Evolutionary conservation across 64 coral and sea anemone species (phyloP).

Genomic region (Actinia equina): DNA sequence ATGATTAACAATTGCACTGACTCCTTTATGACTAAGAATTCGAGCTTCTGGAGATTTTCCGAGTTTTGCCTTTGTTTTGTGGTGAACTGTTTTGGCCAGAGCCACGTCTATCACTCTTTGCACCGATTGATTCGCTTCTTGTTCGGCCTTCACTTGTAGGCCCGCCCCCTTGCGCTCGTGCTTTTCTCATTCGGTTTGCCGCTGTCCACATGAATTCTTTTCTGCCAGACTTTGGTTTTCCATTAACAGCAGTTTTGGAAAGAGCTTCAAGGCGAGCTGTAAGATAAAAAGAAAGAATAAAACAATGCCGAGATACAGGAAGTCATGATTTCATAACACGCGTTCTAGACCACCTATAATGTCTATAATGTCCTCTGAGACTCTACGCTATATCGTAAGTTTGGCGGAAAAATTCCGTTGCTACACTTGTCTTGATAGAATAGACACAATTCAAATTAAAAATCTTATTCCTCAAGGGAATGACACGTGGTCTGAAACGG

Average conservation of each 20-base stretch:
- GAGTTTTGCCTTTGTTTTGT: neutral
- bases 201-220: slow-evolving; percentile 47
- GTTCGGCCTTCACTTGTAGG: slow-evolving; percentile 38
- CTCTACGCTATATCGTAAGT: too few relatives aligned
- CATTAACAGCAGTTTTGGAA: slow-evolving; percentile 29
- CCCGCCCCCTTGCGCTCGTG: neutral
- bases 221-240: slow-evolving; percentile 32
- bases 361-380: too few relatives aligned
- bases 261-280: slow-evolving; percentile 50
- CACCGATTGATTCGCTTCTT: neutral
- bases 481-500: too few relatives aligned
- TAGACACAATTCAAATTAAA: too few relatives aligned
- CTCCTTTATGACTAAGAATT: too few relatives aligned
- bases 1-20: too few relatives aligned
- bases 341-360: too few relatives aligned
- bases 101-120: neutral
- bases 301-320: neutral
- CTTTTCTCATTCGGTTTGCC: slow-evolving; percentile 29
- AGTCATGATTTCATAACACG: neutral
- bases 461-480: too few relatives aligned
- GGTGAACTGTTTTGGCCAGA: neutral
- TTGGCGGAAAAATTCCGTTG: too few relatives aligned
- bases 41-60: neutral
- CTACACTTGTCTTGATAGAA: too few relatives aligned
- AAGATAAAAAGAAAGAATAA: neutral